These are phyloP conservation scores for Lemur catta DNA, from an alignment of 2,797 vertebrate genomes.

Conservation along the genomic window DNA sequence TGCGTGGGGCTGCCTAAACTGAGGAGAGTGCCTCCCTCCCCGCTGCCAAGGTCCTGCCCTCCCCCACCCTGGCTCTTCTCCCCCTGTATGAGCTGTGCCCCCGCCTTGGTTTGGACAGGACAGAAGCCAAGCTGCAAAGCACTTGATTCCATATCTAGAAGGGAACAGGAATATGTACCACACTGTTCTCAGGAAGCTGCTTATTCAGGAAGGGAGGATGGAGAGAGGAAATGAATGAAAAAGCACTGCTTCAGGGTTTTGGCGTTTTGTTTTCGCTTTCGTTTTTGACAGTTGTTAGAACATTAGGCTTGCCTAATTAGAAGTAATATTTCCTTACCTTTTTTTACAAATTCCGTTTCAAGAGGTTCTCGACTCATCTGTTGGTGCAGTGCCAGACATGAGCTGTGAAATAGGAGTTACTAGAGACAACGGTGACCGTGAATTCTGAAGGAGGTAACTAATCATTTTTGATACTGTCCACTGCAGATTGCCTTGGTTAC, in stretches of 20 bases:
- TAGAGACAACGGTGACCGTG: fast-evolving
- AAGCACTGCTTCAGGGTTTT: background rate
- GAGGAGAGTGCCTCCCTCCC: background rate
- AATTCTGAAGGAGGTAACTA: background rate
- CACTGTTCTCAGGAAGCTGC: background rate
- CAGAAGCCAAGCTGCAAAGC: background rate
- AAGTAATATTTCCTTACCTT: background rate
- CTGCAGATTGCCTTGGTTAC: background rate
- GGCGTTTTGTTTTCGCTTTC: background rate
- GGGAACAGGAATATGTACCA: background rate
- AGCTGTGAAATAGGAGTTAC: background rate
- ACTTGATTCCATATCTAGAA: background rate
- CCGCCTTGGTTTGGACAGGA: background rate
- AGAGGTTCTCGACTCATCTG: background rate
- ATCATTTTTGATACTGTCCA: background rate
- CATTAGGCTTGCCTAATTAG: background rate
- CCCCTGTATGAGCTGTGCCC: background rate
- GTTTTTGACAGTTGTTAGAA: background rate
- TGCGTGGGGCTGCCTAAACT: background rate
- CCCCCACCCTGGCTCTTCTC: background rate
- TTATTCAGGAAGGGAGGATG: background rate
- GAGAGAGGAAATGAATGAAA: background rate
- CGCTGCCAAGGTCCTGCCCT: background rate
- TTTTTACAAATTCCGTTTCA: background rate
- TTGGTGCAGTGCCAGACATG: background rate